Base-by-base conservation (phyloP, 1,140 invertebrate species). In the Drosophila tsacasi region DNA sequence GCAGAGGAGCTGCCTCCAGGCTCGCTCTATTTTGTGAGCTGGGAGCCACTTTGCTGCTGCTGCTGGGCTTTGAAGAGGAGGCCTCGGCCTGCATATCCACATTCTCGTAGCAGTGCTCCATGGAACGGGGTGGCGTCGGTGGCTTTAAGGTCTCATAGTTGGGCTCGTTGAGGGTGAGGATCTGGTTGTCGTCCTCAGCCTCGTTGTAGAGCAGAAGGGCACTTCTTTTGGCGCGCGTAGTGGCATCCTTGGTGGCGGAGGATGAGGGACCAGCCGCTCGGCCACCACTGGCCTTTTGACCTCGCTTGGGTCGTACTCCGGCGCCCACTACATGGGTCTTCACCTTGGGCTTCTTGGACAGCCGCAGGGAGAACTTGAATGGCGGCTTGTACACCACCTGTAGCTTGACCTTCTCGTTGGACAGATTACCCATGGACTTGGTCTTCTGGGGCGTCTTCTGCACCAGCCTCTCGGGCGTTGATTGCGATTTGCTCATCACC, bases 321-420 rank as follows among this genome's bases (percentile, higher is more conserved):
- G 55, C 76, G 25, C 78, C 79, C 27, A 90, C 85, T 3, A 93
- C 93, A 61, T 93, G 93, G 32, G 93, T 94, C 71, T 95, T 95
- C 10, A 95, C 95, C 8, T 95, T 93, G 30, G 91, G 76, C 66
- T 93, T 95, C 85, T 96, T 96, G 39, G 95, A 95, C 49, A 97
- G 94, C 83, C 96, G 96, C 23, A 97, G 94, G 91, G 96, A 97
- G 91, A 97, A 97, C 77, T 96, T 96, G 91, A 97, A 97, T 2
- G 97, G 97, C 32, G 97, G 96, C 83, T 97, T 97, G 91, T 97
- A 97, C 7, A 97, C 96, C 3, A 97, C 96, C 91, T 97, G 97
- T 12, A 97, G 92, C 55, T 96, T 95, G 0, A 96, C 95, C 63
- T 96, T 95, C 80, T 96, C 95, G 57, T 95, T 94, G 23, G 87